These are phyloP conservation scores for Drosophila neutralis DNA, from an alignment of 2,888 invertebrate species.

Conservation along the genomic window DNA sequence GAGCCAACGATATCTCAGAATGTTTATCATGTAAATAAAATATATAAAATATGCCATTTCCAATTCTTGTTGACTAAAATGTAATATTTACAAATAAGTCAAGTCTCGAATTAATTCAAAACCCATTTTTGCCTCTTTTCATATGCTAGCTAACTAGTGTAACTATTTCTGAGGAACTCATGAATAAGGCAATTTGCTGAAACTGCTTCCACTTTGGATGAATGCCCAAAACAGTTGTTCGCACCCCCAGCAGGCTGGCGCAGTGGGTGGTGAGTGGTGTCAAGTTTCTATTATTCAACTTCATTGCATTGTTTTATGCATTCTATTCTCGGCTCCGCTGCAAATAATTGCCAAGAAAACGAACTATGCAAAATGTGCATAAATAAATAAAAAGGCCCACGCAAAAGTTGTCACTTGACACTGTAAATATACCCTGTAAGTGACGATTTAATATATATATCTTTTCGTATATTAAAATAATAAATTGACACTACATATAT, in stretches of 20 bases:
- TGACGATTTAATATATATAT: no score
- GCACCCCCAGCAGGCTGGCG: constrained; percentile 6
- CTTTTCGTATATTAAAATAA: no score
- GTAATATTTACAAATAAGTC: neutral
- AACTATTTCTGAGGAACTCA: constrained; percentile 32
- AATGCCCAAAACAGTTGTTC: constrained; percentile 24
- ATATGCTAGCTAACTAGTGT: constrained; percentile 7
- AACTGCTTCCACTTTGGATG: constrained; percentile 34
- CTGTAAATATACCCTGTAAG: neutral
- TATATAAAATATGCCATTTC: neutral
- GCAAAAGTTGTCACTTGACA: constrained; percentile 7
- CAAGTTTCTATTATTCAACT: constrained; percentile 29
- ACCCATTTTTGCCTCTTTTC: constrained; percentile 6
- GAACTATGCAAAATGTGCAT: constrained; percentile 41
- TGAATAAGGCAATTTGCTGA: constrained; percentile 30
- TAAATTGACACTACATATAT: no score
- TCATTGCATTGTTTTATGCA: constrained; percentile 6
- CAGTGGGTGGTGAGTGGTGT: constrained; percentile 4
- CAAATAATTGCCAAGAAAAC: constrained; percentile 48
- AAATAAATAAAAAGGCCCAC: constrained; percentile 45
- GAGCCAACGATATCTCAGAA: no score
- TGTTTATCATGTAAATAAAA: no score
- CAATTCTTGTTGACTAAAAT: neutral
- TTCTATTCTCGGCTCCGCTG: constrained; percentile 31
- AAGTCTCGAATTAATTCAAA: neutral